Percentiles rank a stretch among this genome's conserved stretches.
These are phyloP conservation scores for Alligator sinensis DNA, from an alignment of 2,113 vertebrate species.

Conservation along the genomic window DNA sequence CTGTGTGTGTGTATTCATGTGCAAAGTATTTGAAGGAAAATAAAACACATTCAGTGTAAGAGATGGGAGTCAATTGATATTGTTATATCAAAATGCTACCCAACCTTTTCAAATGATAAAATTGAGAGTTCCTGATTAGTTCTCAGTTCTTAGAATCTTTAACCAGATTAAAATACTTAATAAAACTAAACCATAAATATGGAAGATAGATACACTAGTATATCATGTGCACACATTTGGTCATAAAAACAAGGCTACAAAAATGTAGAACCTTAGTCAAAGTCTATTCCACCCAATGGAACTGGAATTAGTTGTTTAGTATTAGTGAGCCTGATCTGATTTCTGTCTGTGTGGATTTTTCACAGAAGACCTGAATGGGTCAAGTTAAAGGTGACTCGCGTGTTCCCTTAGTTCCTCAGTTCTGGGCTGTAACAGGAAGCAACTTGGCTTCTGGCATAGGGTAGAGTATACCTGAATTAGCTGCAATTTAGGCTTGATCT, in stretches of 20 bases:
- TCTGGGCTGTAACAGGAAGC: too few species aligned
- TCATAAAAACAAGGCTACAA: neutral
- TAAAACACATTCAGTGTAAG: neutral
- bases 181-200: neutral
- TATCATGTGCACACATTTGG: neutral
- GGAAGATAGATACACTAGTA: neutral
- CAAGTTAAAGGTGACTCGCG: too few species aligned
- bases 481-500: too few species aligned
- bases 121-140: neutral
- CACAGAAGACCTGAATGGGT: too few species aligned
- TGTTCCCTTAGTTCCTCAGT: too few species aligned
- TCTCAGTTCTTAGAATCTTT: neutral
- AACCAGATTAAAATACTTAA: neutral
- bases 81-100: neutral
- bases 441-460: too few species aligned
- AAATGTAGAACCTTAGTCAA: neutral
- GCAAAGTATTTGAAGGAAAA: neutral
- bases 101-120: neutral
- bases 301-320: too few species aligned
- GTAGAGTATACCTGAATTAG: too few species aligned
- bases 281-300: too few species aligned
- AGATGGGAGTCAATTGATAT: neutral
- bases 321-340: too few species aligned
- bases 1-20: rapidly evolving
- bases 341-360: too few species aligned